Conservation (phyloP, 2,888 invertebrate species). For the Parnassius mnemosyne region DNA sequence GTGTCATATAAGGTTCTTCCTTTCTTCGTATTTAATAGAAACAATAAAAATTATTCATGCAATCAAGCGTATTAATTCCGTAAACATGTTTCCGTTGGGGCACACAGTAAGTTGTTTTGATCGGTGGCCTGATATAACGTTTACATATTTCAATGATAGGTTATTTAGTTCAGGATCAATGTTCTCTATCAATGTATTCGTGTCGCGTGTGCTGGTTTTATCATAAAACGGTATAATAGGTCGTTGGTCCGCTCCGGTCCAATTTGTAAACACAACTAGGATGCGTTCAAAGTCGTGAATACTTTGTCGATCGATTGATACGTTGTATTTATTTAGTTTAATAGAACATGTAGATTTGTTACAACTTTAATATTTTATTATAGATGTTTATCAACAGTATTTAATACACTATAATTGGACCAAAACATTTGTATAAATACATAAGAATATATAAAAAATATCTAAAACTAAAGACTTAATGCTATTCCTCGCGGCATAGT, state of each 20-base stretch:
- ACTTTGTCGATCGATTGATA: no score
- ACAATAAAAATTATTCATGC: background rate
- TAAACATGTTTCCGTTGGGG: background rate
- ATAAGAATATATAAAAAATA: no score
- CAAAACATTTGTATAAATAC: no score
- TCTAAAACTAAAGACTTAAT: no score
- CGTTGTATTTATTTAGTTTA: no score
- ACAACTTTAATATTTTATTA: no score
- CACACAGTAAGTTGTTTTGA: background rate
- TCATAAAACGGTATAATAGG: conserved; percentile 14
- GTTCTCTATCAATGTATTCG: conserved; percentile 38
- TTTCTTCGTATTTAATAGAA: no score
- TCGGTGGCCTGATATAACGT: background rate
- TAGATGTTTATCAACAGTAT: no score
- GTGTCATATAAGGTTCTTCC: no score
- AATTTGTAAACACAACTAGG: background rate
- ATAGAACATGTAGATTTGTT: no score
- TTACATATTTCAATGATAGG: conserved; percentile 36
- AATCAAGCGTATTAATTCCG: background rate
- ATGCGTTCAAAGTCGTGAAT: background rate
- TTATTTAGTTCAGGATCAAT: conserved; percentile 62
- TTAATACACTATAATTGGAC: no score
- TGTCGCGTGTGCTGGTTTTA: conserved; percentile 13
- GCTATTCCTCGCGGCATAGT: no score
- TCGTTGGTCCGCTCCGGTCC: conserved; percentile 3